These are phyloP conservation scores for Mola mola DNA, from an alignment of 2,113 vertebrate species.

Conservation along the genomic window DNA sequence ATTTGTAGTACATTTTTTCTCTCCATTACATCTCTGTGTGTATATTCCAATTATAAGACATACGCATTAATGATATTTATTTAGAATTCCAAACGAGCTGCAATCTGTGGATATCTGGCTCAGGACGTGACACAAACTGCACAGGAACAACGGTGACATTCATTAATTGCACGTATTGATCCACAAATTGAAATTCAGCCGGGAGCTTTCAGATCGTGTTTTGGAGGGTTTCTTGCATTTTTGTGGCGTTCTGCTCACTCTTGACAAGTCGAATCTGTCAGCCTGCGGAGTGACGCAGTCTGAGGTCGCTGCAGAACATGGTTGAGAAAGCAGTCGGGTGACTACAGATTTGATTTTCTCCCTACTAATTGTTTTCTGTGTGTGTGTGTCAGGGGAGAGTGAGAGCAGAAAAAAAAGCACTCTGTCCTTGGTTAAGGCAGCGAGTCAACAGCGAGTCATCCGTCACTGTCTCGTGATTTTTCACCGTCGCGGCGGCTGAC, in stretches of 20 bases:
- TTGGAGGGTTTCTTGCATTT: no score
- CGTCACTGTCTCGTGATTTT: constrained; percentile 64
- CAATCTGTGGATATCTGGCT: background rate
- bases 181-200: no score
- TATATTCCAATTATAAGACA: no score
- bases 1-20: background rate
- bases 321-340: constrained; percentile 29
- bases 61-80: background rate
- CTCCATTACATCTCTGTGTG: background rate
- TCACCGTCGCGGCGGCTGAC: constrained; percentile 39
- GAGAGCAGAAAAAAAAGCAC: constrained; percentile 33
- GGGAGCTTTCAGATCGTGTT: no score
- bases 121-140: constrained; percentile 11
- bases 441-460: constrained; percentile 61
- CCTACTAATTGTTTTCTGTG: constrained; percentile 55
- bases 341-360: constrained; percentile 53
- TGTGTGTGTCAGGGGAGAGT: background rate
- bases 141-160: no score
- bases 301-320: constrained; percentile 46
- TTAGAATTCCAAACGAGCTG: constrained; percentile 1
- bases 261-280: no score
- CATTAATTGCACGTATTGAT: no score
- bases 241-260: no score
- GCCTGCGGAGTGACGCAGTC: no score
- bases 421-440: constrained; percentile 62